Evolutionary conservation across 2,797 vertebrate species (phyloP).

Genomic region (Petrocephalus sullivani): DNA sequence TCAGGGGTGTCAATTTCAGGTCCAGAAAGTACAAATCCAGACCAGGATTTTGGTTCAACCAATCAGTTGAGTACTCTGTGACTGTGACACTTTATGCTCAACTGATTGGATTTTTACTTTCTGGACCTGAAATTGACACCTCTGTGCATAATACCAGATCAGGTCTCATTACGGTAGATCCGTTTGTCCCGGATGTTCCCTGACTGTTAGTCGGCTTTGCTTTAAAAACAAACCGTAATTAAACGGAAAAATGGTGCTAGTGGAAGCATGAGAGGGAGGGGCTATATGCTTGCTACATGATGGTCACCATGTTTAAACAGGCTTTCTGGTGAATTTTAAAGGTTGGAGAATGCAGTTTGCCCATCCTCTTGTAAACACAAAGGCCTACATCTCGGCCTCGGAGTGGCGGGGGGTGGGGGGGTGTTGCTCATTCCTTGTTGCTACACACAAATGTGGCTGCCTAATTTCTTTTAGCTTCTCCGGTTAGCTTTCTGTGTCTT

Average conservation of each 20-base stretch:
- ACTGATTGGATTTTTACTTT: no score
- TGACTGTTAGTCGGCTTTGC: not conserved
- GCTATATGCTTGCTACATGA: not conserved
- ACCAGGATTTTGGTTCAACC: no score
- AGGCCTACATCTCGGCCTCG: not conserved
- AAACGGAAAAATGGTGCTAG: not conserved
- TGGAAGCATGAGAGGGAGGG: not conserved
- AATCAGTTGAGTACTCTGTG: no score
- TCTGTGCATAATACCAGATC: not conserved
- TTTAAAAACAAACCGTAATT: not conserved
- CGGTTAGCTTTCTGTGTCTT: constrained; percentile 41
- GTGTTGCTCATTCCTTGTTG: constrained; percentile 27
- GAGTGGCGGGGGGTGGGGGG: not conserved
- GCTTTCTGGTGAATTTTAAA: not conserved
- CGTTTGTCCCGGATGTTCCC: not conserved
- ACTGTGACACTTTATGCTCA: no score
- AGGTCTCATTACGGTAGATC: not conserved
- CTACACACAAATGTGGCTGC: constrained; percentile 30
- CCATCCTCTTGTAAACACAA: not conserved
- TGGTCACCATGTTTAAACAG: not conserved
- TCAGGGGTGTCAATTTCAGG: no score
- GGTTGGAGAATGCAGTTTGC: not conserved
- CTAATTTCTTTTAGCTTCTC: constrained; percentile 17
- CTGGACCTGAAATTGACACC: no score
- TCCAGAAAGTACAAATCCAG: no score